phyloP scores from a whole-genome alignment of 2,888 invertebrate species.

The Neoitamus cyanurus region DNA sequence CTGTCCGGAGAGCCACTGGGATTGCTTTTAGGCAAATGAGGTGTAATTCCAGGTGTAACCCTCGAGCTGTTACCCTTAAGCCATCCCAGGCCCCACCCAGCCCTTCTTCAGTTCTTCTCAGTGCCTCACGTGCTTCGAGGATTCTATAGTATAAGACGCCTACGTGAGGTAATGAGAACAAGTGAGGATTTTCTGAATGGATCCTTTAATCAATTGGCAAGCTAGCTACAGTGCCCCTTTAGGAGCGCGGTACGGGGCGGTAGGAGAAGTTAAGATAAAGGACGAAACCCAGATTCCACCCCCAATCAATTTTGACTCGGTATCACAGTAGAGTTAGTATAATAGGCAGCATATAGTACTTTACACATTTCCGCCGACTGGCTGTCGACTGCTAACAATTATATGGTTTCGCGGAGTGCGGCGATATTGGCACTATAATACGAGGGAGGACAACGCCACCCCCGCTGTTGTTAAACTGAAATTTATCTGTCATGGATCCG shows the following conservation, averaged over 20 bases:
- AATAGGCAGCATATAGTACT: slow-evolving; percentile 40
- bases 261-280: neutral
- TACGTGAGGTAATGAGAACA: neutral
- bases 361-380: neutral
- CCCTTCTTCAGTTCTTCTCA: neutral
- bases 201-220: neutral
- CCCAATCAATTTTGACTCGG: slow-evolving; percentile 26
- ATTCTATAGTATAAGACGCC: neutral
- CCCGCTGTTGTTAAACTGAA: neutral
- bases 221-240: neutral
- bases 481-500: neutral
- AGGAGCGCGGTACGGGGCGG: neutral
- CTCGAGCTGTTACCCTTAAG: neutral
- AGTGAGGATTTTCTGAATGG: neutral
- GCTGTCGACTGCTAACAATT: neutral
- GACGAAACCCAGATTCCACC: neutral
- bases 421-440: slow-evolving; percentile 48
- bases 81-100: neutral
- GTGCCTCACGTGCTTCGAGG: neutral
- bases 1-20: neutral
- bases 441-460: neutral
- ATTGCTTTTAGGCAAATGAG: slow-evolving; percentile 1
- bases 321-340: slow-evolving; percentile 49
- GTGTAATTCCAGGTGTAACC: neutral
- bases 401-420: neutral